Evolutionary conservation across 2,113 vertebrate species (phyloP).

Genomic region (Microcebus griseorufus): DNA sequence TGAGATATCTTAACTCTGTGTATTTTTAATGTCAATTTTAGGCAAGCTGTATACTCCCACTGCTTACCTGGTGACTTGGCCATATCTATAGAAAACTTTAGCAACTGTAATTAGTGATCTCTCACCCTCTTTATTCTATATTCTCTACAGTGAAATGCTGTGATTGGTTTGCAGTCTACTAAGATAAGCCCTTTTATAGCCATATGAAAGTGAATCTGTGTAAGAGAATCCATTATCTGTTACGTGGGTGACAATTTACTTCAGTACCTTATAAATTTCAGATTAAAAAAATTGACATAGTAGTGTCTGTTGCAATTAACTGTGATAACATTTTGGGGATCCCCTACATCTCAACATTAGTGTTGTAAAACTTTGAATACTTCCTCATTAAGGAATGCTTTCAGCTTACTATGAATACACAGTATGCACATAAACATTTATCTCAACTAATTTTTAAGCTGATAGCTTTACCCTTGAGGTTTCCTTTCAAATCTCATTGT

Average conservation of each 20-base stretch:
- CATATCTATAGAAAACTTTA: not conserved
- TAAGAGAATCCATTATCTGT: slow-evolving; percentile 31
- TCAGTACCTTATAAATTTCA: not conserved
- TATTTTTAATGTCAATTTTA: not conserved
- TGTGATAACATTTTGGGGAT: slow-evolving; percentile 14
- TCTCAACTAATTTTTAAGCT: slow-evolving; percentile 44
- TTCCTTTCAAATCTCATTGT: slow-evolving; percentile 9
- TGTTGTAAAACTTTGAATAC: slow-evolving; percentile 18
- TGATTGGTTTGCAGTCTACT: not conserved
- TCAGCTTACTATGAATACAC: not conserved
- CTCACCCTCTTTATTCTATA: not conserved
- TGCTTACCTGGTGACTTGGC: not conserved
- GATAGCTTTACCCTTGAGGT: slow-evolving; percentile 30
- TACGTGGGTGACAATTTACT: not conserved
- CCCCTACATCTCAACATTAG: not conserved
- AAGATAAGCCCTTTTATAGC: not conserved
- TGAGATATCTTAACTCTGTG: not conserved
- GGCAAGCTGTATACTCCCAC: not conserved
- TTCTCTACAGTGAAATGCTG: not conserved
- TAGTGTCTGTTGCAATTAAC: slow-evolving; percentile 31
- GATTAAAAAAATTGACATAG: not conserved
- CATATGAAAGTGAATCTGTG: not conserved
- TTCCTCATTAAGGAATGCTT: slow-evolving; percentile 25
- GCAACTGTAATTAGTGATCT: not conserved
- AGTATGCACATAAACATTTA: slow-evolving; percentile 39